A percentile compares a stretch with the other conserved stretches of the same genome.
These are phyloP conservation scores for Myodes glareolus DNA, from an alignment of 2,113 vertebrate species.

Conservation along the genomic window DNA sequence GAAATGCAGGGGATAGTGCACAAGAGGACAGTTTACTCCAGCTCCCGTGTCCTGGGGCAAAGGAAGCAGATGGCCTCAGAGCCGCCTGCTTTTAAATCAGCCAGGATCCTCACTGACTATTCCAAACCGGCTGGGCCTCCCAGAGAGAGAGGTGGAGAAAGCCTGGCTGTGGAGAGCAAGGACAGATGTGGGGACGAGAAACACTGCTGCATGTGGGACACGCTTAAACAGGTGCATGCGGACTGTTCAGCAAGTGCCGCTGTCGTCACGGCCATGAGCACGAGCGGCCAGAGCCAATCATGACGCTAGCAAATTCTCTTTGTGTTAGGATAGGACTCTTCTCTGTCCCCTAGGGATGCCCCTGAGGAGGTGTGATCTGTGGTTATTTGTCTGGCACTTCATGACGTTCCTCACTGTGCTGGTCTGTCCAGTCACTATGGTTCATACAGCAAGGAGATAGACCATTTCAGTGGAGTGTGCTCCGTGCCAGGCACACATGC, in stretches of 20 bases:
- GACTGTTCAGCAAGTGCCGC: background rate
- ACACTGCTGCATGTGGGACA: too few species aligned
- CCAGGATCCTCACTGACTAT: background rate
- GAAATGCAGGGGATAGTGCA: background rate
- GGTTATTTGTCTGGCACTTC: background rate
- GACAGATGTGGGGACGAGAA: background rate
- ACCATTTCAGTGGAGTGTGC: background rate
- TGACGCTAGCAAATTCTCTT: background rate
- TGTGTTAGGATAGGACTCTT: background rate
- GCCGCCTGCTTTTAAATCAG: constrained; percentile 1
- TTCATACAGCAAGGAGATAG: background rate
- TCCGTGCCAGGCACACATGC: too few species aligned
- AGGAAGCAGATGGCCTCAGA: constrained; percentile 33
- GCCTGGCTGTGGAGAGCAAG: background rate
- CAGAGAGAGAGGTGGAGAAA: background rate
- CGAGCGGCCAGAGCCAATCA: background rate
- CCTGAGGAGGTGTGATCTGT: too few species aligned
- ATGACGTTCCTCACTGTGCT: background rate
- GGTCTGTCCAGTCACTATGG: background rate
- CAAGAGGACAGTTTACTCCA: background rate
- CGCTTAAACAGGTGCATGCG: background rate
- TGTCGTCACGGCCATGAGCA: background rate
- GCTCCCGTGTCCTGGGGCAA: background rate
- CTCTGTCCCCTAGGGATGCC: background rate
- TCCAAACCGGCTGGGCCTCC: background rate